These are phyloP conservation scores for Caenorhabditis sp. DNA, from an alignment of 2,888 invertebrate genomes.

Conservation along the genomic window DNA sequence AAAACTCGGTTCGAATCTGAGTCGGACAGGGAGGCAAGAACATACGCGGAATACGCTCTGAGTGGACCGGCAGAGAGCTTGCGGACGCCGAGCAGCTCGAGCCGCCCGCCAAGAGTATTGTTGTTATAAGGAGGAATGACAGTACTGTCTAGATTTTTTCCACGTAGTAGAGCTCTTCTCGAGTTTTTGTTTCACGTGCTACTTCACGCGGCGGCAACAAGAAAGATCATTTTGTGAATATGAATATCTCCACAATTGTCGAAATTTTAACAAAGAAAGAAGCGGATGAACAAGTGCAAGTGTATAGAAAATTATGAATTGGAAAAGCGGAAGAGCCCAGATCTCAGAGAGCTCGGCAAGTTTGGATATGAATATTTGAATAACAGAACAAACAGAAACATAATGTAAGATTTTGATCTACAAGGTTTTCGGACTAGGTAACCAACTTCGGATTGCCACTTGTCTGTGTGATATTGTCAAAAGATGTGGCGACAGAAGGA, in stretches of 20 bases:
- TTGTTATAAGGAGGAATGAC: constrained; percentile 35
- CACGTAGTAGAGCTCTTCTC: too few species aligned
- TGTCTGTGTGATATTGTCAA: constrained; percentile 50
- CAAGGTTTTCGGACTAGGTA: background rate
- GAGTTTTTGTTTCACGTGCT: constrained; percentile 31
- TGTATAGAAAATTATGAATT: background rate
- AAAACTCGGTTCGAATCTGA: constrained; percentile 47
- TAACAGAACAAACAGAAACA: constrained; percentile 28
- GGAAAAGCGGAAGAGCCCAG: constrained; percentile 8
- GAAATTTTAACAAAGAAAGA: background rate
- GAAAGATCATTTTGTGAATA: background rate
- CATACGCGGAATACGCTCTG: constrained; percentile 61
- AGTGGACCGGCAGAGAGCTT: constrained; percentile 58
- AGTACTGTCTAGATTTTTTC: constrained; percentile 48
- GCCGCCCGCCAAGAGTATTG: constrained; percentile 57
- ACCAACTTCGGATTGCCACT: constrained; percentile 32
- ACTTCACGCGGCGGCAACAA: constrained; percentile 37
- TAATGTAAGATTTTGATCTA: constrained; percentile 9
- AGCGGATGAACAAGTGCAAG: background rate
- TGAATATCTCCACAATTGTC: background rate
- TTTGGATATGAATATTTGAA: constrained; percentile 43
- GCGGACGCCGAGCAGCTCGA: constrained; percentile 25
- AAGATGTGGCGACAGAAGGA: constrained; percentile 14
- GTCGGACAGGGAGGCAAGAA: constrained; percentile 34
- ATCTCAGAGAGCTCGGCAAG: constrained; percentile 10